These are phyloP conservation scores for Lycocorax pyrrhopterus DNA, from an alignment of 2,113 vertebrate species.

Conservation along the genomic window DNA sequence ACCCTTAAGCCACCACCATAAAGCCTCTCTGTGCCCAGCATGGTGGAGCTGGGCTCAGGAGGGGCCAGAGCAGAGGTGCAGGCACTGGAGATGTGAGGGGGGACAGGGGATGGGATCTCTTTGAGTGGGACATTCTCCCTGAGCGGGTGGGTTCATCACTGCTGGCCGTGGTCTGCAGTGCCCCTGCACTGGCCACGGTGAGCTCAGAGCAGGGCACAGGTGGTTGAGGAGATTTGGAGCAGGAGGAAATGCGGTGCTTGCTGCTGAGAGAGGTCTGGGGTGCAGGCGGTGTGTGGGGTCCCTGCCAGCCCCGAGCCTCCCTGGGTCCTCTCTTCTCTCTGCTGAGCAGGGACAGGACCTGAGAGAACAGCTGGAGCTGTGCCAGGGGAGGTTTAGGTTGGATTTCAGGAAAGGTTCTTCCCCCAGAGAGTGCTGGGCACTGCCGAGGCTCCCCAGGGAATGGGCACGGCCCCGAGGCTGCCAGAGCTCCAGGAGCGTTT, in stretches of 20 bases:
- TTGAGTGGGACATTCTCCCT: neutral
- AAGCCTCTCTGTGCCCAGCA: neutral
- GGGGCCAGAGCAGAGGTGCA: neutral
- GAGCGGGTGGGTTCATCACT: neutral
- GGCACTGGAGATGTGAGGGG: too few species aligned
- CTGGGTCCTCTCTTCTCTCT: neutral
- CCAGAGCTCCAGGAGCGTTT: neutral
- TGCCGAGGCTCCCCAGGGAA: neutral
- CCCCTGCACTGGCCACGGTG: neutral
- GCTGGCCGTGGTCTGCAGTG: neutral
- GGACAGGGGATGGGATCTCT: neutral
- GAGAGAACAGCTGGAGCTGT: neutral
- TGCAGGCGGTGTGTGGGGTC: accelerated
- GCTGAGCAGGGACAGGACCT: neutral
- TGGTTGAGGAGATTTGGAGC: neutral
- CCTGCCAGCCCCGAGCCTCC: neutral
- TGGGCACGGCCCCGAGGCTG: neutral
- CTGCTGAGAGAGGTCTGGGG: neutral
- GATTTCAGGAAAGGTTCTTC: accelerated
- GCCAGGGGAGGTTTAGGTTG: neutral
- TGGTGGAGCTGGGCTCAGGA: accelerated
- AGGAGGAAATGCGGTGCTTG: accelerated
- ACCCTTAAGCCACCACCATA: neutral
- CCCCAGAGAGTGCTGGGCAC: neutral
- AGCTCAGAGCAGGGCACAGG: neutral